Conservation (phyloP, 2,797 vertebrate genomes). For the Corythornis leucogaster region DNA sequence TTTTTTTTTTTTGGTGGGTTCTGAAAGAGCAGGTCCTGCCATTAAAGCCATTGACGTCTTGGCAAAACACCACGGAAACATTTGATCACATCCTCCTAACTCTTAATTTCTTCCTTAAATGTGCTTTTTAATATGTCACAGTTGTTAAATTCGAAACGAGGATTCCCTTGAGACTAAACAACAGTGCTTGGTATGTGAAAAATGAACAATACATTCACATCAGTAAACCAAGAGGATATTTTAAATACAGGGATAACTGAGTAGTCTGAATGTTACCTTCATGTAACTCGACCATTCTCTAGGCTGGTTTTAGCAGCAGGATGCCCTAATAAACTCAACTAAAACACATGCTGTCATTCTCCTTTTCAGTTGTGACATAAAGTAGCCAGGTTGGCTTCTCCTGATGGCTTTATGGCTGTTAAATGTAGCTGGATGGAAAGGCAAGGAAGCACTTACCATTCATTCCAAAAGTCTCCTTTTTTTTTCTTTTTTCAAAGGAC, state of each 20-base stretch:
- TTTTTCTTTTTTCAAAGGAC: neutral
- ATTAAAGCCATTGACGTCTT: conserved; percentile 72
- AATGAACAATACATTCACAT: conserved; percentile 78
- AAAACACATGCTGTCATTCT: conserved; percentile 33
- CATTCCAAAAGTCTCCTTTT: neutral
- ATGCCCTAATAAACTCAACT: conserved; percentile 54
- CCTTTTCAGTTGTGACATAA: conserved; percentile 42
- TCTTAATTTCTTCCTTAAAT: conserved; percentile 80
- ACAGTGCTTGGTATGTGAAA: conserved; percentile 75
- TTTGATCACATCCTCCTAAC: conserved; percentile 76
- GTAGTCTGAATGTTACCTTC: conserved; percentile 51
- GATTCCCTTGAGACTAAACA: conserved; percentile 79
- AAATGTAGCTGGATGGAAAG: neutral
- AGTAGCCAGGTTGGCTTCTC: conserved; percentile 18
- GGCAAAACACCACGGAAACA: conserved; percentile 77
- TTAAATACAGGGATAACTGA: conserved; percentile 73
- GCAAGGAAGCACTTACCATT: neutral
- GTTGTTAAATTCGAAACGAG: conserved; percentile 78
- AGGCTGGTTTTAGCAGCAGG: conserved; percentile 53
- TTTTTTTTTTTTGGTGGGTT: neutral
- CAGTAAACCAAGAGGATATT: conserved; percentile 68
- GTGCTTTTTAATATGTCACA: conserved; percentile 80
- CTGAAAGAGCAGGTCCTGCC: conserved; percentile 46
- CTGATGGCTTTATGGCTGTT: conserved; percentile 26
- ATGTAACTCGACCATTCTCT: conserved; percentile 50